Base-by-base conservation (phyloP, 2,113 vertebrate species). In the Malurus alboscapulatus region DNA sequence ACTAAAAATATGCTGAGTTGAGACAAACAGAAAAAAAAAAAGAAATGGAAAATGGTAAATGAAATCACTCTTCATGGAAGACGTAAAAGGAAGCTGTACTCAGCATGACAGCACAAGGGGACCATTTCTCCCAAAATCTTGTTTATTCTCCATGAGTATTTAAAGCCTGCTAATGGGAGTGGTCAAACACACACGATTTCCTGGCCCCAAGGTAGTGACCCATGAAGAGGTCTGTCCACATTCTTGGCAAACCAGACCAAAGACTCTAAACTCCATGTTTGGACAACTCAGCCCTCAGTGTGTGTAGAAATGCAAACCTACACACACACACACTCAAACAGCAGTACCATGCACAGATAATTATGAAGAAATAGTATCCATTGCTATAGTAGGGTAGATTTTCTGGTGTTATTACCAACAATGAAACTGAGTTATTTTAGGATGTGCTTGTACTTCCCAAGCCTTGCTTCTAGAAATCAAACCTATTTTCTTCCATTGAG, bases 261-360 rank as follows among this genome's bases (percentile, higher is more conserved):
- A 58, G 14, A 30, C 9, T 80, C 22, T 24, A 55, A 87, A 26
- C 2, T 18, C 21, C 36, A 27, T 0, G 0, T 67, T 67, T 65
- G 16, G 30, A 63, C 0, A 6, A 3, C 9, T 67, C 55, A 63
- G 20, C 17, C 2, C 0, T 38, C 29, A 58, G 38, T 27, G 27
- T 9, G 0, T 7, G 11, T 6, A 30, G 42, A 73, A 82, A 69
- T n/a, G 13, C 7, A 69, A 38, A 72, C 8, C 8, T 32, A 26
- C 3, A 3, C 1, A 2, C 8, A 19, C 2, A 2, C 7, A 6
- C 6, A 9, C 15, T 22, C 27, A 21, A 6, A 14, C 0, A 42
- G 6, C 1, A 6, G 21, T 27, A 32, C 10, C 7, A 9, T 44
- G 32, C 27, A 14, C 7, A 83, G 45, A 15, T 24, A 68, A 30